phyloP scores from a whole-genome alignment of 2,113 vertebrate genomes.

The Amblyopsis rosae region DNA sequence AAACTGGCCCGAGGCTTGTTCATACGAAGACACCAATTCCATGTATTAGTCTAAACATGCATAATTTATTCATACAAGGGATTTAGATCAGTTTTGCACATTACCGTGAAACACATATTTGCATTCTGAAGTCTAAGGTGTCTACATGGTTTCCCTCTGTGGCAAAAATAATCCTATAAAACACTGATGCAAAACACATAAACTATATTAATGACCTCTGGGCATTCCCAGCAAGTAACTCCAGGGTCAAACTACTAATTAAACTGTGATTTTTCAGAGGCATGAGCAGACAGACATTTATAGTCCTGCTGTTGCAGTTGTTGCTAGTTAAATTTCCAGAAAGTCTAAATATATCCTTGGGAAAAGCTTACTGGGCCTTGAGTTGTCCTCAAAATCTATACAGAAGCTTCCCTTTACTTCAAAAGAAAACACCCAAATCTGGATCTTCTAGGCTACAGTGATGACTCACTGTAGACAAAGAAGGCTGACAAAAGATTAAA shows the following conservation, averaged over 20 bases:
- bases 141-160: slow-evolving; percentile 26
- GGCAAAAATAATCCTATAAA: slow-evolving; percentile 24
- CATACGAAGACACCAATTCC: slow-evolving; percentile 40
- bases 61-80: slow-evolving; percentile 21
- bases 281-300: slow-evolving; percentile 31
- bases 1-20: slow-evolving; percentile 12
- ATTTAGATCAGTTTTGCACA: slow-evolving; percentile 24
- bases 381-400: slow-evolving; percentile 7
- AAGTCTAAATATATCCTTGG: slow-evolving; percentile 35
- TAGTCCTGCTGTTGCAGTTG: slow-evolving; percentile 23
- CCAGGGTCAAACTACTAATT: slow-evolving; percentile 43
- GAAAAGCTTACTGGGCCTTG: slow-evolving; percentile 19
- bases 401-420: neutral
- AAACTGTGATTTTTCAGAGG: slow-evolving; percentile 31
- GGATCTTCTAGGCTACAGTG: slow-evolving; percentile 12
- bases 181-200: slow-evolving; percentile 35
- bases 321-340: slow-evolving; percentile 30
- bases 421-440: neutral
- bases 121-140: slow-evolving; percentile 15
- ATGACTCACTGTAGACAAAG: slow-evolving; percentile 19
- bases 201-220: slow-evolving; percentile 42
- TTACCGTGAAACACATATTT: slow-evolving; percentile 11
- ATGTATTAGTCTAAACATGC: slow-evolving; percentile 40
- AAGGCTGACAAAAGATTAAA: slow-evolving; percentile 13
- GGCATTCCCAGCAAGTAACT: slow-evolving; percentile 31